A percentile compares a stretch with the other conserved stretches of the same genome.
phyloP scores from a whole-genome alignment of 1,140 invertebrate genomes.

The Drosophila parvula region DNA sequence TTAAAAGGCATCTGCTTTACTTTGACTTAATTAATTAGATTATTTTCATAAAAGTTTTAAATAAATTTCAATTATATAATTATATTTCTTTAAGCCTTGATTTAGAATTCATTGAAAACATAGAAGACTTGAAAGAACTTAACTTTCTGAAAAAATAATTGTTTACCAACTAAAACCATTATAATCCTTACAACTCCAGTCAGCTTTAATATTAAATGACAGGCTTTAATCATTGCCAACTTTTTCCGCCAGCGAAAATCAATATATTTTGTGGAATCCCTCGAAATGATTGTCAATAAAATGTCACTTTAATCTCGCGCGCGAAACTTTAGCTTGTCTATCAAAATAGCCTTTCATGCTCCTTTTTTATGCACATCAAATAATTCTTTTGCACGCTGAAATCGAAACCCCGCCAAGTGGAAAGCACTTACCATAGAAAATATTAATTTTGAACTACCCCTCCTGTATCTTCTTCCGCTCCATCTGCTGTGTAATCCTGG shows the following conservation, averaged over 20 bases:
- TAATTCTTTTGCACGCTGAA: conserved; percentile 16
- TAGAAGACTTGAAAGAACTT: too few relatives aligned
- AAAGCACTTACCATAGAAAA: conserved; percentile 51
- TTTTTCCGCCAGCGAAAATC: background rate
- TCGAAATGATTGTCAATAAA: conserved; percentile 6
- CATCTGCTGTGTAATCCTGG: conserved; percentile 55
- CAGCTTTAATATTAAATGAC: background rate
- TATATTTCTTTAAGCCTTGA: background rate
- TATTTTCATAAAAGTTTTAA: background rate
- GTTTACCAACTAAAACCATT: background rate
- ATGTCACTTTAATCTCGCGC: conserved; percentile 16
- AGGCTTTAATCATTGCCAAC: background rate
- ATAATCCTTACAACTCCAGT: background rate
- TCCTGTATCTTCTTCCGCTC: conserved; percentile 32
- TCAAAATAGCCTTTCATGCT: conserved; percentile 22
- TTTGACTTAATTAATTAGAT: background rate
- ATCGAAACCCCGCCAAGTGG: conserved; percentile 50
- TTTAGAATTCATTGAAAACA: background rate
- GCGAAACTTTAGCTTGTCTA: conserved; percentile 22
- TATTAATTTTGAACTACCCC: conserved; percentile 51
- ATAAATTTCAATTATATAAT: background rate
- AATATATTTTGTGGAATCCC: conserved; percentile 1
- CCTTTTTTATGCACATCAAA: conserved; percentile 31
- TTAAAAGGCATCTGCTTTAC: background rate
- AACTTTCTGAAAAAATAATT: background rate